phyloP scores from a whole-genome alignment of 2,888 invertebrate species.

The Rhagonycha lutea region DNA sequence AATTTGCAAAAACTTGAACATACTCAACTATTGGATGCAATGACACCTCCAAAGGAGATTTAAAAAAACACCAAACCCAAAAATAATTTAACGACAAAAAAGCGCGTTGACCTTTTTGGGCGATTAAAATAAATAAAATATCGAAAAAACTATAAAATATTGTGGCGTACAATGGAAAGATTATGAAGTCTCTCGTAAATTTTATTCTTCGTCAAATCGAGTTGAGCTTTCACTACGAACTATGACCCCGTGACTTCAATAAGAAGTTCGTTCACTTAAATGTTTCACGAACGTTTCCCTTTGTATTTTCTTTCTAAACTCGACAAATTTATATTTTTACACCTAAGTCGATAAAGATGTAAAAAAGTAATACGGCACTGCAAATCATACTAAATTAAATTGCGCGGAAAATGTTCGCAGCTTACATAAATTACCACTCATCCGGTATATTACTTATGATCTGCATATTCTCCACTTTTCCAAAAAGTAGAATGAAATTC shows the following conservation, averaged over 20 bases:
- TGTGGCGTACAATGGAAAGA: background rate
- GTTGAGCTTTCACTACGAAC: conserved; percentile 18
- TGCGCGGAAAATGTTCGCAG: background rate
- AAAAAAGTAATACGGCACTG: background rate
- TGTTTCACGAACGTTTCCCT: background rate
- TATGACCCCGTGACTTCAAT: conserved; percentile 14
- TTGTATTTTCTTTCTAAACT: background rate
- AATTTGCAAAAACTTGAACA: background rate
- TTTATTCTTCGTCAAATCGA: conserved; percentile 1
- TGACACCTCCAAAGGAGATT: background rate
- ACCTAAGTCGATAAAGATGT: background rate
- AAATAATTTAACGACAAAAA: background rate
- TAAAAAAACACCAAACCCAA: background rate
- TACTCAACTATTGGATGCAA: background rate
- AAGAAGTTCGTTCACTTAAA: conserved; percentile 9
- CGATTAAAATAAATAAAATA: background rate
- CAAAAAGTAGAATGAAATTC: background rate
- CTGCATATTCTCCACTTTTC: background rate
- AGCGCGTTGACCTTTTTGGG: background rate
- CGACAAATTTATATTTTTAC: background rate
- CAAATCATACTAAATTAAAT: background rate
- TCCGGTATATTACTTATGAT: background rate
- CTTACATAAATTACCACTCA: background rate
- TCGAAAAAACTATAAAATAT: background rate
- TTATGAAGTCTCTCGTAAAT: background rate